Base-by-base conservation (phyloP, 64 coral and sea anemone genomes). In the Porites australiensis region DNA sequence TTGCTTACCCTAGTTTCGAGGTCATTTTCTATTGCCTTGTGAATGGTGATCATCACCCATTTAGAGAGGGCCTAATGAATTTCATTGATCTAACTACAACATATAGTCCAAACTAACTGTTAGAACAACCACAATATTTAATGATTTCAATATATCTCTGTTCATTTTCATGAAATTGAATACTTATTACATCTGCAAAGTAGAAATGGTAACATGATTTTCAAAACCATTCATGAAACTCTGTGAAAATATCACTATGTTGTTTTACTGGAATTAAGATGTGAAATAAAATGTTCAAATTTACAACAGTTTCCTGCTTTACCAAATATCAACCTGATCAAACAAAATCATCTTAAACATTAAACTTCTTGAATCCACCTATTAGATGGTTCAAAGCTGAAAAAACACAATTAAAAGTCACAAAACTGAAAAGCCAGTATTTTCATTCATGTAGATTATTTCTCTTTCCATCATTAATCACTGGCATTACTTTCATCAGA, bases 1-100 rank as follows among this genome's bases (percentile, higher is more conserved):
- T 86, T 77, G 72, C 13, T 61, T 77, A 89, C 62, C 47, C 87
- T 45, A 89, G 22, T 19, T 89, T 77, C 64, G 75, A 76, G 63
- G 60, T 46, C 15, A 63, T 89, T 46, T 89, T 89, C 62, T 1
- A 89, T 89, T 3, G 70, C 48, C 20, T 75, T 15, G 72, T 89
- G 16, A 89, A 77, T 89, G 70, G 87, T 19, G 64, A 89, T 16
- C 54, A 76, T 60, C 62, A 45, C 87, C n/a, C 60, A 70, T 86
- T 86, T 0, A 70, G 71, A 86, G 64, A 86, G 52, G 82, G 82
- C 46, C 82, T 86, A 70, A 64, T 22, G 63, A 21, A 47, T 89
- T 89, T 77, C 8, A 88, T 77, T 62, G 52, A 74, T 47, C 60
- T 77, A 50, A 63, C 87, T 77, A 62, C 71, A 79, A 13, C 77